Base-by-base conservation (phyloP, 2,888 invertebrate genomes). In the Orgyia antiqua region DNA sequence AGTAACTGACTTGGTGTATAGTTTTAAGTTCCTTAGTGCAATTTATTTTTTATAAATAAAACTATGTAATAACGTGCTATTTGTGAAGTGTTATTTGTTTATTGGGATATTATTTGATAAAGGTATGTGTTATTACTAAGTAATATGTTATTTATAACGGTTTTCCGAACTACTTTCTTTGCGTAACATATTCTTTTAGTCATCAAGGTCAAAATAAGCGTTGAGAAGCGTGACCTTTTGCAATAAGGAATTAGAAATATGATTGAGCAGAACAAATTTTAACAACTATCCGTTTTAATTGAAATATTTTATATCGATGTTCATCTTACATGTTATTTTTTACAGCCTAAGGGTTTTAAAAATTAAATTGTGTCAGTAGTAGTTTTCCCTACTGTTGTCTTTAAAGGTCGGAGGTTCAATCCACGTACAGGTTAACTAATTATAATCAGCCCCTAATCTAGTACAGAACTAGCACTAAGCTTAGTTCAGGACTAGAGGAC, bases 151-250 rank as follows among this genome's bases (percentile, higher is more conserved):
- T n/a, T n/a, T n/a, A n/a, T n/a, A n/a, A n/a, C n/a, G n/a, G n/a
- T n/a, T n/a, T n/a, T n/a, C n/a, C n/a, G 54, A 60, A 38, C 56
- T 59, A 72, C 75, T 80, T 78, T 82, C 72, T 74, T 75, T 59
- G 66, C 59, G 56, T 59, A 60, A 58, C 56, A 52, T 46, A 45
- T n/a, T 53, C 48, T 47, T 57, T 75, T 73, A 75, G 68, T 76
- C 69, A 77, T 65, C 72, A 79, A 80, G 79, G 79, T 66, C 69
- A 66, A 25, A 29, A 42, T 29, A 25, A 33, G 40, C 49, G 35
- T 56, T 32, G 42, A 43, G 30, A 30, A 43, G 44, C 33, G 27
- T 45, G 51, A 48, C 48, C 55, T 51, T 54, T 36, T 33, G 33
- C 1, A 27, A 42, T 27, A 37, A 24, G 24, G 9, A 36, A 29